Percentiles rank a stretch among this genome's conserved stretches.
Evolutionary conservation across 2,888 invertebrate genomes (phyloP).

Genomic region (Apodemia duryi): DNA sequence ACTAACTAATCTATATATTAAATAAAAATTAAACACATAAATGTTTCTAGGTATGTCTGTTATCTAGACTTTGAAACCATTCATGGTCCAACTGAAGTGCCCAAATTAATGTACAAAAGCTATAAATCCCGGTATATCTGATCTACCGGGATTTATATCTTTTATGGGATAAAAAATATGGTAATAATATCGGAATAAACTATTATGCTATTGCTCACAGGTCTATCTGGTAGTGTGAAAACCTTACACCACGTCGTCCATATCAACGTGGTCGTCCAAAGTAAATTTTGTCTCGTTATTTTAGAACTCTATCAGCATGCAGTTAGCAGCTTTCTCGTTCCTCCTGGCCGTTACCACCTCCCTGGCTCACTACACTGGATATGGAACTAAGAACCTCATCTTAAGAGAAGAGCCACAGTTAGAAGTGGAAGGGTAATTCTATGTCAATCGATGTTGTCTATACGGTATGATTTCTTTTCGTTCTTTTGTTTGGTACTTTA

Average conservation of each 20-base stretch:
- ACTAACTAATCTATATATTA: too few species aligned
- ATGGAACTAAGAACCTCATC: conserved; percentile 50
- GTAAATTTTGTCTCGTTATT: conserved; percentile 6
- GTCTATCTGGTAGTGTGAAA: too few species aligned
- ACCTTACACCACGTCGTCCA: neutral
- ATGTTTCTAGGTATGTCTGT: too few species aligned
- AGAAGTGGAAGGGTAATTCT: conserved; percentile 44
- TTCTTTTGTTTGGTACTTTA: conserved; percentile 12
- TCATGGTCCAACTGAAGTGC: too few species aligned
- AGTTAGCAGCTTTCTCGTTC: conserved; percentile 43
- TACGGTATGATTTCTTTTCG: conserved; percentile 23
- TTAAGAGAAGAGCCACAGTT: conserved; percentile 48
- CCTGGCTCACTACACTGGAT: conserved; percentile 53
- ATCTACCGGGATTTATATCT: too few species aligned
- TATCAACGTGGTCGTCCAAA: neutral
- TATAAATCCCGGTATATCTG: too few species aligned
- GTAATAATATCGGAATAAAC: too few species aligned
- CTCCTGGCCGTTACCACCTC: conserved; percentile 43
- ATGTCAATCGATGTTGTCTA: conserved; percentile 29
- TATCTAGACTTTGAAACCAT: too few species aligned
- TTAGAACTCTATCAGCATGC: conserved; percentile 53
- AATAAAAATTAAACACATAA: too few species aligned
- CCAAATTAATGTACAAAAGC: too few species aligned
- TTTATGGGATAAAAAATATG: too few species aligned
- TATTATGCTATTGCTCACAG: too few species aligned